phyloP scores from a whole-genome alignment of 2,888 invertebrate species.

The Drosophila koepferae region DNA sequence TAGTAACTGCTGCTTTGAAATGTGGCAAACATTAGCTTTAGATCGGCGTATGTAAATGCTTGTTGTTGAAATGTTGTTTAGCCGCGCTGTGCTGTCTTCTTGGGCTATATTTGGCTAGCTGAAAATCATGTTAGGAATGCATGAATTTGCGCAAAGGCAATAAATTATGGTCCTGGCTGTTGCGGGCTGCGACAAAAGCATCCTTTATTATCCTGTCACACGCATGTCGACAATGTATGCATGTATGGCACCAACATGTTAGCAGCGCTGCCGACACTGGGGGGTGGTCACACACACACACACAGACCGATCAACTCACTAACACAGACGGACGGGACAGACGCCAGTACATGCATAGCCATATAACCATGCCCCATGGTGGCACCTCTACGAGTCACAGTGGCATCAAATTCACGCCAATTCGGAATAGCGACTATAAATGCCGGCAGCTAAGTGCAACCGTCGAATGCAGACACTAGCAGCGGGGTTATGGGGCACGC shows the following conservation, averaged over 20 bases:
- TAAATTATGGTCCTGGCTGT: slow-evolving; percentile 39
- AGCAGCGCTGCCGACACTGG: slow-evolving; percentile 19
- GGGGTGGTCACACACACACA: slow-evolving; percentile 7
- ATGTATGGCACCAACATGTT: slow-evolving; percentile 19
- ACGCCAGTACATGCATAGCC: slow-evolving; percentile 19
- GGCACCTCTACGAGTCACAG: slow-evolving; percentile 26
- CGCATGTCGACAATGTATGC: slow-evolving; percentile 56
- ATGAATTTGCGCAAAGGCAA: slow-evolving; percentile 39
- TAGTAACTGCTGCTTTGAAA: too few relatives aligned
- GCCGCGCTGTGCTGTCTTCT: slow-evolving; percentile 3
- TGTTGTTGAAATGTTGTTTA: neutral
- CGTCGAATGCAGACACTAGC: slow-evolving; percentile 45
- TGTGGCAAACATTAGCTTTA: neutral
- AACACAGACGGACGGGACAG: slow-evolving; percentile 6
- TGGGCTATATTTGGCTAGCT: slow-evolving; percentile 39
- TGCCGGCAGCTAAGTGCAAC: slow-evolving; percentile 56
- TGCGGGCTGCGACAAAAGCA: slow-evolving; percentile 52
- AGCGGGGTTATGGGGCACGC: neutral
- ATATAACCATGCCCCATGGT: slow-evolving; percentile 20
- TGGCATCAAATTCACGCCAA: slow-evolving; percentile 58
- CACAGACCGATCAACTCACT: slow-evolving; percentile 36
- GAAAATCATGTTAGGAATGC: slow-evolving; percentile 48
- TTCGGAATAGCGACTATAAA: slow-evolving; percentile 55
- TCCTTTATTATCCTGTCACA: slow-evolving; percentile 70
- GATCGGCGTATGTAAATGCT: slow-evolving; percentile 2